Evolutionary conservation across 2,113 vertebrate genomes (phyloP), one percentile per base, ranked within the genome.

Genomic region (Cyanoramphus novaezelandiae): DNA sequence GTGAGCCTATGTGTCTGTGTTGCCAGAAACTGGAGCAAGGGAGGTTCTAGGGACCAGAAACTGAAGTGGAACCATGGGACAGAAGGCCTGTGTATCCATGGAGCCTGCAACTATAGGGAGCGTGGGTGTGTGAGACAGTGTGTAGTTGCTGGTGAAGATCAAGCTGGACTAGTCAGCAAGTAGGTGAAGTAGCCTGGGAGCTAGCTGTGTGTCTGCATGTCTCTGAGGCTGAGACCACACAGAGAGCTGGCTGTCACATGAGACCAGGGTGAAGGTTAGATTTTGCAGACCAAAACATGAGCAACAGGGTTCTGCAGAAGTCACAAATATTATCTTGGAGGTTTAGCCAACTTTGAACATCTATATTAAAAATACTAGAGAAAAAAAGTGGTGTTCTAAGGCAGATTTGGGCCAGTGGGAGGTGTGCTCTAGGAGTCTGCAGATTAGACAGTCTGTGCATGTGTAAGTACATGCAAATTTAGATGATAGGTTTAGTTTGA

Each of bases 81-180:
- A 62, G 35, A 52, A 21, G 21, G 43, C 6, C 13, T 2, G 0
- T 15, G 3, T 47, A 24, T 25, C 43, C 69, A 33, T 2, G 16
- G n/a, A 59, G 4, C 11, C 23, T 70, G 33, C 41, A 82, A 15
- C 52, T 71, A 31, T 10, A 88, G n/a, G 49, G 31, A 67, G 17
- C 8, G 10, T 37, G 46, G 17, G 25, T 35, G 13, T n/a, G 41
- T 10, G 5, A 46, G 37, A 70, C 28, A 41, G 21, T 3, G 7
- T 67, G 44, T 59, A n/a, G 71, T 7, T 41, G 28, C 31, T 69
- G 21, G 15, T 11, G 41, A 90, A 92, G 28, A 76, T 9, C 41
- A 76, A 76, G 31, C 20, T 29, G 5, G 6, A 67, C 39, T 37
- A 55, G 39, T 27, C 33, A 60, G 53, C 28, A 47, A 71, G 27